phyloP scores from a whole-genome alignment of 2,888 invertebrate species.

The Quadriops clusia region DNA sequence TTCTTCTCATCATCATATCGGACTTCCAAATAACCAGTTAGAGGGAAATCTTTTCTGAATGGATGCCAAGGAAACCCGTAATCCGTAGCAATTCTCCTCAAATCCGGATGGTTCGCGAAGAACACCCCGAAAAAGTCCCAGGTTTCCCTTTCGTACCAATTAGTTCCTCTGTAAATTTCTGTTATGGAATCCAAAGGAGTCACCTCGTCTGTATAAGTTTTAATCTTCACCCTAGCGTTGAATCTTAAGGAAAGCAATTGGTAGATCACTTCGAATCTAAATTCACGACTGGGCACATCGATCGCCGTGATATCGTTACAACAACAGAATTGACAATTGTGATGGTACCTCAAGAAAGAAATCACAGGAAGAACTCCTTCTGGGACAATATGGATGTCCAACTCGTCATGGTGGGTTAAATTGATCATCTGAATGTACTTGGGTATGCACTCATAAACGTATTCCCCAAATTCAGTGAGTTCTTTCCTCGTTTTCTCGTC shows the following conservation, averaged over 20 bases:
- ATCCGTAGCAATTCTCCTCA: conserved; percentile 86
- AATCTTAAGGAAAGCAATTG: conserved; percentile 75
- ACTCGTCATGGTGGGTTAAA: conserved; percentile 68
- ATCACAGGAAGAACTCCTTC: conserved; percentile 81
- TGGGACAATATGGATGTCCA: conserved; percentile 74
- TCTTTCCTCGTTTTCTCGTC: conserved; percentile 4
- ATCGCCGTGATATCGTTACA: conserved; percentile 78
- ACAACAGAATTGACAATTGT: conserved; percentile 76
- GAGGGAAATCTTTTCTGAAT: conserved; percentile 86
- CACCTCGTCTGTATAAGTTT: conserved; percentile 91
- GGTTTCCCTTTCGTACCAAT: conserved; percentile 85
- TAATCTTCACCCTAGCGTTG: conserved; percentile 79
- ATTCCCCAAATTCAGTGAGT: conserved; percentile 58
- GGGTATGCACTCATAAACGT: conserved; percentile 80
- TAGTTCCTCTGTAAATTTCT: conserved; percentile 72
- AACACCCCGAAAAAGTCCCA: conserved; percentile 97
- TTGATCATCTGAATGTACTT: conserved; percentile 87
- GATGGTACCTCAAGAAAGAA: conserved; percentile 81
- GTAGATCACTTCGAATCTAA: conserved; percentile 86
- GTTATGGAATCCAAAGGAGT: conserved; percentile 71
- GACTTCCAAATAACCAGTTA: conserved; percentile 83
- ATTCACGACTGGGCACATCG: conserved; percentile 72
- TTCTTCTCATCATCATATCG: conserved; percentile 91
- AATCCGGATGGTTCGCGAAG: conserved; percentile 91
- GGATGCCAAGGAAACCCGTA: conserved; percentile 98